phyloP scores from a whole-genome alignment of 2,113 vertebrate genomes.

The Pagrus major region DNA sequence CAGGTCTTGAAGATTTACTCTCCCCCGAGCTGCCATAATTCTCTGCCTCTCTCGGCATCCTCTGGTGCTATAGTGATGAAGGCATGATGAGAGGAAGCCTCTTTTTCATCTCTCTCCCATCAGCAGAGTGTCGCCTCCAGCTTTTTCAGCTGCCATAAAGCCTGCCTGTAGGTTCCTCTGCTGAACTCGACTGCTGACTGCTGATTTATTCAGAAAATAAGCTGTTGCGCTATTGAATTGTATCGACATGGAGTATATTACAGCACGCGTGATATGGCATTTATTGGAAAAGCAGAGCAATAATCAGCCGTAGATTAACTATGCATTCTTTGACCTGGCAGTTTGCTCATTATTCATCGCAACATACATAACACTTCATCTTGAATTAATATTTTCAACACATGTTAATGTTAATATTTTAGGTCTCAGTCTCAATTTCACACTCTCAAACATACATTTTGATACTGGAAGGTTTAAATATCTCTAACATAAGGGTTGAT shows the following conservation, averaged over 20 bases:
- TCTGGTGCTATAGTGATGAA: conserved; percentile 66
- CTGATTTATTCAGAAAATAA: conserved; percentile 58
- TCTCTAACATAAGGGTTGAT: background rate
- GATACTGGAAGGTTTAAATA: background rate
- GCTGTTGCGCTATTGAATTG: conserved; percentile 28
- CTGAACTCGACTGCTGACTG: conserved; percentile 43
- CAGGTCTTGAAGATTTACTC: conserved; percentile 69
- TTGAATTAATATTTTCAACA: too few relatives aligned
- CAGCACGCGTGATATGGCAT: conserved; percentile 23
- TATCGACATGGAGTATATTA: conserved; percentile 35
- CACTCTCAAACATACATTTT: background rate
- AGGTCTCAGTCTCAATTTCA: conserved; percentile 1
- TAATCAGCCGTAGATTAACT: conserved; percentile 7
- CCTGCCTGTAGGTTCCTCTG: conserved; percentile 40
- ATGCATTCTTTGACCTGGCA: background rate
- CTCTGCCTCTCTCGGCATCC: conserved; percentile 39
- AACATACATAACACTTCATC: conserved; percentile 1
- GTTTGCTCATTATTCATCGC: background rate
- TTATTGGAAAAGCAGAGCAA: conserved; percentile 16
- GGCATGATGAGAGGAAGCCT: conserved; percentile 68
- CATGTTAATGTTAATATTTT: too few relatives aligned
- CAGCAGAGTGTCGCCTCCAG: conserved; percentile 62
- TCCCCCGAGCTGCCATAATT: conserved; percentile 60
- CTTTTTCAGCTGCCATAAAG: conserved; percentile 53
- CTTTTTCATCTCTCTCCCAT: conserved; percentile 71